Evolutionary conservation across 2,113 vertebrate genomes (phyloP).

Genomic region (Dicerorhinus sumatrensis): DNA sequence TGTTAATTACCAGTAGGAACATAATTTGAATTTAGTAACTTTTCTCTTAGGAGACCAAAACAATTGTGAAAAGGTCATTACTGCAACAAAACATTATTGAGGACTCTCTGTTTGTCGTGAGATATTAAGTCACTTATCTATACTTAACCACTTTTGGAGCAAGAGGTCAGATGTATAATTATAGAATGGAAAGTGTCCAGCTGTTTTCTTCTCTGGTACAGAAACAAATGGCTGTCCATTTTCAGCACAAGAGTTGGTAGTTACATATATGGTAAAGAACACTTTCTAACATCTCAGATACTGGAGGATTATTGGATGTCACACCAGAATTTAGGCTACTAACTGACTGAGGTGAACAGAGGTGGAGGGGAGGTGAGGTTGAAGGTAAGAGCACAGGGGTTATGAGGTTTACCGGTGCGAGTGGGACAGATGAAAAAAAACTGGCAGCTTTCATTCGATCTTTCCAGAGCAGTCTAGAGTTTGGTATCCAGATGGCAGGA

Average conservation of each 20-base stretch:
- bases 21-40: neutral
- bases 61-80: neutral
- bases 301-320: neutral
- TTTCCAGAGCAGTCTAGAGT: neutral
- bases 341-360: neutral
- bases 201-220: neutral
- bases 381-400: neutral
- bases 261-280: neutral
- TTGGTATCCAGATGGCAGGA: neutral
- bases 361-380: fast-evolving
- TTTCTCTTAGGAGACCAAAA: neutral
- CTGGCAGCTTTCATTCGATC: neutral
- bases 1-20: neutral
- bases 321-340: neutral
- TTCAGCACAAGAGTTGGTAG: neutral
- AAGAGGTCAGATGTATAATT: neutral
- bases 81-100: neutral
- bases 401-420: neutral
- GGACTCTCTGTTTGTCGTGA: neutral
- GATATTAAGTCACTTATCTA: neutral
- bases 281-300: neutral
- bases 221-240: neutral
- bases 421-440: neutral
- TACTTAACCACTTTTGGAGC: neutral
- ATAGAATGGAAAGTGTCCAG: neutral